phyloP scores from a whole-genome alignment of 2,113 vertebrate genomes.

The Candoia aspera region DNA sequence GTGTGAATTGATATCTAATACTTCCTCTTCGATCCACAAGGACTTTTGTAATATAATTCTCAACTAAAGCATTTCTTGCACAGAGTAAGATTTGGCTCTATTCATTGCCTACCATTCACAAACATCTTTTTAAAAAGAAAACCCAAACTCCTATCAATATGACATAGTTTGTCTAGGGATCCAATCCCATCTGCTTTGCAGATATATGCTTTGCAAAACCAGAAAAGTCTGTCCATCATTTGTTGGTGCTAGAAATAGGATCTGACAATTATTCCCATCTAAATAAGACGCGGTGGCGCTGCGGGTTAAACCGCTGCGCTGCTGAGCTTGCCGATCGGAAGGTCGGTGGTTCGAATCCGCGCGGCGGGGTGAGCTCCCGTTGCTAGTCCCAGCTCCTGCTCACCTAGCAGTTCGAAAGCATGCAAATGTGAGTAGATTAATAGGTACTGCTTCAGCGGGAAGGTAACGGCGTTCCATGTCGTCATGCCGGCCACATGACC shows the following conservation, averaged over 20 bases:
- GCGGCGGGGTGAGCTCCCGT: too few species aligned
- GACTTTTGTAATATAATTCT: background rate
- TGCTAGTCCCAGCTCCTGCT: too few species aligned
- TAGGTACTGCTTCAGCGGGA: too few species aligned
- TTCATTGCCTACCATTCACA: background rate
- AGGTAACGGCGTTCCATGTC: too few species aligned
- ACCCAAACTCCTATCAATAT: slow-evolving; percentile 18
- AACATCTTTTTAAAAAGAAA: background rate
- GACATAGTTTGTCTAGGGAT: background rate
- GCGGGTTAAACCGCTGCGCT: too few species aligned
- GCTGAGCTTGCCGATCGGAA: too few species aligned
- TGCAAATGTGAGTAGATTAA: too few species aligned
- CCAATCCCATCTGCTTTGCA: background rate
- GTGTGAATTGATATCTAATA: background rate
- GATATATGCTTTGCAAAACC: background rate
- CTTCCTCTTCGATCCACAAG: background rate
- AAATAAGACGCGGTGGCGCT: too few species aligned
- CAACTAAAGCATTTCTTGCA: background rate
- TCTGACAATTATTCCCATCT: background rate
- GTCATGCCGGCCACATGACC: too few species aligned
- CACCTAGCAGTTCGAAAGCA: too few species aligned
- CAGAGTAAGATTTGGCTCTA: background rate
- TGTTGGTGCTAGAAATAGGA: background rate
- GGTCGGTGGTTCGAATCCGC: too few species aligned
- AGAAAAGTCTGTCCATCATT: background rate